Percentiles rank a stretch among this genome's conserved stretches.
phyloP scores from a whole-genome alignment of 2,113 vertebrate genomes.

The Balaenoptera acutorostrata region DNA sequence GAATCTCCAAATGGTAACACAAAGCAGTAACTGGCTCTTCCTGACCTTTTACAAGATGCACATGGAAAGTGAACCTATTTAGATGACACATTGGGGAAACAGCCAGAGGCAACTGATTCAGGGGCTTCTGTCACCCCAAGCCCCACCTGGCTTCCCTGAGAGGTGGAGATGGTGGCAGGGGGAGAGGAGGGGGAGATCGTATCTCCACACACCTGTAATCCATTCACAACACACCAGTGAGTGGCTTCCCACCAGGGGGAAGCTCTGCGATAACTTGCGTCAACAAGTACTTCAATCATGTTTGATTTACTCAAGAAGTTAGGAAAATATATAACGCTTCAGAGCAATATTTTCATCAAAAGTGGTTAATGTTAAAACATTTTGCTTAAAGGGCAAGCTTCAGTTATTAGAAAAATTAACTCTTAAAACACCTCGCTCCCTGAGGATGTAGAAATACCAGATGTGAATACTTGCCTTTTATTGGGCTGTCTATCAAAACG shows the following conservation, averaged over 20 bases:
- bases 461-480: not conserved
- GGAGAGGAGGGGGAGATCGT: not conserved
- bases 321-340: not conserved
- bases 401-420: constrained; percentile 32
- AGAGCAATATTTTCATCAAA: constrained; percentile 13
- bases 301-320: not conserved
- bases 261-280: not conserved
- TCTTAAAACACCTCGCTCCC: not conserved
- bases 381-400: not conserved
- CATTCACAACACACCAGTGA: not conserved
- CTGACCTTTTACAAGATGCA: not conserved
- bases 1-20: not conserved
- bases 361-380: not conserved
- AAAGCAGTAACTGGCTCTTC: not conserved
- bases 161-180: not conserved
- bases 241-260: not conserved
- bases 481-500: not conserved
- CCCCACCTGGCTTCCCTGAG: not conserved
- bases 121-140: not conserved
- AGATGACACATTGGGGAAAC: not conserved
- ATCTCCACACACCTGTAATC: not conserved
- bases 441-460: not conserved
- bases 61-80: not conserved
- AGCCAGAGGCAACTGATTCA: not conserved
- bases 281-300: not conserved